A percentile compares a stretch with the other conserved stretches of the same genome.
Evolutionary conservation across 2,113 vertebrate genomes (phyloP).

Genomic region (Hypanus sabinus): DNA sequence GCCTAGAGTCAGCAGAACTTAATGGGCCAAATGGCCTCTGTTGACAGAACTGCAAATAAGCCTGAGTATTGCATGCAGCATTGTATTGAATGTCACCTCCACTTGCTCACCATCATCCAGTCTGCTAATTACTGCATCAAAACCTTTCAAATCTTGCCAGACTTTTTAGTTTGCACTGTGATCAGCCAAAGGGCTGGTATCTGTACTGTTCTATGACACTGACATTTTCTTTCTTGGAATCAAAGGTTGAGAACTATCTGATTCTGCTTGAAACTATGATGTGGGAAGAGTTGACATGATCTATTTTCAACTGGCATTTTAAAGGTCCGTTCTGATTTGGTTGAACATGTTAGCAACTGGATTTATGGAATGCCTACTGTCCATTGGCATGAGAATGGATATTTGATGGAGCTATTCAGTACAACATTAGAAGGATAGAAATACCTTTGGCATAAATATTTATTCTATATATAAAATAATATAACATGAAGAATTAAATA

Average conservation of each 20-base stretch:
- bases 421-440: background rate
- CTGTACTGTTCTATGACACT: no score
- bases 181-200: background rate
- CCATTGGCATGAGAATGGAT: background rate
- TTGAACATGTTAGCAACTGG: background rate
- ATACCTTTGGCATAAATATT: background rate
- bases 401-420: background rate
- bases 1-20: no score
- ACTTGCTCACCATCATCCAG: no score
- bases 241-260: background rate
- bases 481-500: background rate
- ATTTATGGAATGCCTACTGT: background rate
- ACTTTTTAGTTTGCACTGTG: no score
- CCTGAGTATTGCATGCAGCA: no score
- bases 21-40: no score
- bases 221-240: background rate
- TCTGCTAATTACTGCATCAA: no score
- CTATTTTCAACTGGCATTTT: background rate
- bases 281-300: background rate
- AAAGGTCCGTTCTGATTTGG: no score
- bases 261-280: background rate
- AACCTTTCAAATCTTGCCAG: no score
- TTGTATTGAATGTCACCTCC: no score
- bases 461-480: background rate
- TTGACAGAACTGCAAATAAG: no score